Evolutionary conservation across 2,797 vertebrate species (phyloP), one percentile per base, ranked within the genome.

Genomic region (Acanthopagrus latus): DNA sequence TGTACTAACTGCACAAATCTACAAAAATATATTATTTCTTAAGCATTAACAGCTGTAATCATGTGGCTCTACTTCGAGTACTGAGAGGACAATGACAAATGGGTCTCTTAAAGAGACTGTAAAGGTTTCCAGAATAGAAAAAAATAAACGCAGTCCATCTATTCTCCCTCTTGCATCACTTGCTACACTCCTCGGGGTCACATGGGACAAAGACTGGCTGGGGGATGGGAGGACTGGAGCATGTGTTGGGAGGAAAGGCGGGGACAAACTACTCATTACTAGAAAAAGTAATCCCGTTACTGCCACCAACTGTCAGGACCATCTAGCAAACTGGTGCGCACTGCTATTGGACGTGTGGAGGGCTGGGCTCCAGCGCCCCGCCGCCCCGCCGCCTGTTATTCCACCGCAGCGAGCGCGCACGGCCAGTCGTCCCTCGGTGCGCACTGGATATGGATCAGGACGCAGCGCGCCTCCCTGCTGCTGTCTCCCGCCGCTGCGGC

Each of bases 371-470:
- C 25, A 71, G 73, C 85, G 14, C 75, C 70, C 44, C 50, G 38
- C 62, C 51, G 65, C 75, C 70, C 44, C 50, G 38, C 62, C 51
- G 65, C 58, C 63, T 71, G 84, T 71, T 73, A 66, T 56, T 79
- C 56, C 71, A 76, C 70, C 84, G 72, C 73, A 57, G 46, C 66
- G 70, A 83, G 82, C 78, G 80, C 79, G 65, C 70, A 41, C 51
- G 70, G 70, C 52, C 82, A 88, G 74, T 87, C 80, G 71, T 56
- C 85, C 69, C 78, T 80, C 67, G 57, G 20, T 76, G 83, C 89
- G 83, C 81, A 59, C 82, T 71, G 80, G 91, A 83, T 29, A 94
- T 94, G 94, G 91, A 93, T 85, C 81, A 89, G 89, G 88, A 89
- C 90, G 84, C 89, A 62, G 82, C 88, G 84, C 66, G 71, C 73